A percentile compares a stretch with the other conserved stretches of the same genome.
phyloP scores from a whole-genome alignment of 2,797 vertebrate genomes.

The Cetoscarus ocellatus region DNA sequence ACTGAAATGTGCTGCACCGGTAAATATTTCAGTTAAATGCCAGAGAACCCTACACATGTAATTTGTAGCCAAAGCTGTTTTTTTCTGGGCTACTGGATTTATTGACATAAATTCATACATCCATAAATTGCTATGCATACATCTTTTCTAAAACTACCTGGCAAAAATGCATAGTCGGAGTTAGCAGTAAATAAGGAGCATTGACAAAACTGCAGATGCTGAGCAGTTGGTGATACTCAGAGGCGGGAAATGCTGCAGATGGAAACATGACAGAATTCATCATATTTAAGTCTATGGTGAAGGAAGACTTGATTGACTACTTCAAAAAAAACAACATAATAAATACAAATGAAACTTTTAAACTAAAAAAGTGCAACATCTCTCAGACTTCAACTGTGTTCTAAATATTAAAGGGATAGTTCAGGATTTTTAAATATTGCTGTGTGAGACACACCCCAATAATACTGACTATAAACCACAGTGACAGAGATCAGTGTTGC shows the following conservation, averaged over 20 bases:
- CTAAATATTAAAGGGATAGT: too few relatives aligned
- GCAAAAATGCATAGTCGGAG: constrained; percentile 59
- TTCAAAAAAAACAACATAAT: background rate
- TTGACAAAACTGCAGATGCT: constrained; percentile 50
- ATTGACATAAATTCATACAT: too few relatives aligned
- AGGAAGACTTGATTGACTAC: constrained; percentile 6
- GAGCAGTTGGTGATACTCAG: constrained; percentile 50
- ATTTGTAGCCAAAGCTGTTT: constrained; percentile 71
- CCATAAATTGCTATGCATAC: constrained; percentile 62
- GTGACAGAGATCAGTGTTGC: too few relatives aligned
- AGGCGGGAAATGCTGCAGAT: constrained; percentile 39
- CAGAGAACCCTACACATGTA: constrained; percentile 65
- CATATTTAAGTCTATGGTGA: constrained; percentile 1
- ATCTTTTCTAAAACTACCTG: constrained; percentile 57
- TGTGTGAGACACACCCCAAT: too few relatives aligned
- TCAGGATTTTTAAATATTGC: too few relatives aligned
- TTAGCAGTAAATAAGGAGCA: constrained; percentile 59
- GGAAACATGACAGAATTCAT: constrained; percentile 37
- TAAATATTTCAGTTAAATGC: constrained; percentile 76
- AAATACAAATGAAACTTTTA: background rate
- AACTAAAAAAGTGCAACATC: background rate
- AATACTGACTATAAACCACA: too few relatives aligned
- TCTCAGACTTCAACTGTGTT: too few relatives aligned
- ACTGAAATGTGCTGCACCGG: constrained; percentile 76
- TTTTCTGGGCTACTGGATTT: constrained; percentile 62